Evolutionary conservation across 2,797 vertebrate species (phyloP).

Genomic region (Gastrophryne carolinensis): DNA sequence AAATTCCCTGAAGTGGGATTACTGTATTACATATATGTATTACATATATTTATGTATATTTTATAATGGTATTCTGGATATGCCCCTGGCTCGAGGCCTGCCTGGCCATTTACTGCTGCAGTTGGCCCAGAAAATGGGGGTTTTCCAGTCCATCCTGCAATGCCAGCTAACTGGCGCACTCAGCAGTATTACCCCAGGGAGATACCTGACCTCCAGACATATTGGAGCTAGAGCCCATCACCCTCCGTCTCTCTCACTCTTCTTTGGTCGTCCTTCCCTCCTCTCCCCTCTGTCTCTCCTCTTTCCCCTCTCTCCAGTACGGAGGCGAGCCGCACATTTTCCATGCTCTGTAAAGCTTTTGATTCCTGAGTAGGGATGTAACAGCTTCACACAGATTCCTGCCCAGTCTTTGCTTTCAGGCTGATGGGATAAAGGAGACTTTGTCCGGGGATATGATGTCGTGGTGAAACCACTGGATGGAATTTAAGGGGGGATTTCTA

Average conservation of each 20-base stretch:
- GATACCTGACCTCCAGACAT: no score
- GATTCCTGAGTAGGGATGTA: constrained; percentile 44
- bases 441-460: constrained; percentile 38
- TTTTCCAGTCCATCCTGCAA: no score
- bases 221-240: no score
- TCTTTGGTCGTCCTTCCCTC: constrained; percentile 43
- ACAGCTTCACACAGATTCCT: constrained; percentile 45
- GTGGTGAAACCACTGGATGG: constrained; percentile 36
- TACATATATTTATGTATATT: no score
- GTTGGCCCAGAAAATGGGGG: no score
- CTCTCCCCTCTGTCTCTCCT: constrained; percentile 25
- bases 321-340: constrained; percentile 48
- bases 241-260: constrained; percentile 1
- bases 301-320: constrained; percentile 53
- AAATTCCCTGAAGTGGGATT: no score
- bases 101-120: no score
- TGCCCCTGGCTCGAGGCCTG: no score
- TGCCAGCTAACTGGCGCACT: no score
- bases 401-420: constrained; percentile 37
- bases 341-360: constrained; percentile 48
- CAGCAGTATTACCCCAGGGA: no score
- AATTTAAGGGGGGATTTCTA: constrained; percentile 43
- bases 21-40: no score
- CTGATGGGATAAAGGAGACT: constrained; percentile 43
- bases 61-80: no score